Conservation (phyloP, 2,888 invertebrate species). For the Caenorhabditis imperialis region DNA sequence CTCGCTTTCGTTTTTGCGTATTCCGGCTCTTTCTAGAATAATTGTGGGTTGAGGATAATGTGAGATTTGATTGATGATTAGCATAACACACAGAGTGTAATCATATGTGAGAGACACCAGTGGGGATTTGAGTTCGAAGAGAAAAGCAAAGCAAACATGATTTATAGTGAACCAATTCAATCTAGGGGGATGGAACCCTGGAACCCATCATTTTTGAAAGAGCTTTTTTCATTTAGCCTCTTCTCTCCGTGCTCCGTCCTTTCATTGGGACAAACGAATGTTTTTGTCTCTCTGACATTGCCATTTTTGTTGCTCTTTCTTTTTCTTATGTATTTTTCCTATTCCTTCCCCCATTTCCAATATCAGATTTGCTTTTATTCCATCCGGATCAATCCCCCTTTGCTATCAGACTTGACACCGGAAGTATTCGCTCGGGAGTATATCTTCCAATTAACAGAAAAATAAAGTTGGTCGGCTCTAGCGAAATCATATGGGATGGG, state of each 20-base stretch:
- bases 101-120: slow-evolving; percentile 16
- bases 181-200: background rate
- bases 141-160: slow-evolving; percentile 26
- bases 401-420: background rate
- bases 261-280: slow-evolving; percentile 1
- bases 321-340: too few relatives aligned
- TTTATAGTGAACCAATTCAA: slow-evolving; percentile 43
- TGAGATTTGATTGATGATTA: too few relatives aligned
- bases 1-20: background rate
- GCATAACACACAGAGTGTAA: slow-evolving; percentile 37
- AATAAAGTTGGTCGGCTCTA: too few relatives aligned
- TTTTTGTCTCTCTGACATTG: background rate
- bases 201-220: too few relatives aligned
- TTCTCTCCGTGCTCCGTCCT: background rate
- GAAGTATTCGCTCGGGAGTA: background rate
- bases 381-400: background rate
- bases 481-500: slow-evolving; percentile 4
- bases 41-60: too few relatives aligned
- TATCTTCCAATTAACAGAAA: background rate
- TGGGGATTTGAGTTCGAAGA: slow-evolving; percentile 10
- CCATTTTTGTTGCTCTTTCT: too few relatives aligned
- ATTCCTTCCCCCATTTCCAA: too few relatives aligned
- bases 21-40: too few relatives aligned
- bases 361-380: too few relatives aligned
- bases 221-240: background rate